These are phyloP conservation scores for Musca vetustissima DNA, from an alignment of 1,140 invertebrate genomes.

Conservation along the genomic window DNA sequence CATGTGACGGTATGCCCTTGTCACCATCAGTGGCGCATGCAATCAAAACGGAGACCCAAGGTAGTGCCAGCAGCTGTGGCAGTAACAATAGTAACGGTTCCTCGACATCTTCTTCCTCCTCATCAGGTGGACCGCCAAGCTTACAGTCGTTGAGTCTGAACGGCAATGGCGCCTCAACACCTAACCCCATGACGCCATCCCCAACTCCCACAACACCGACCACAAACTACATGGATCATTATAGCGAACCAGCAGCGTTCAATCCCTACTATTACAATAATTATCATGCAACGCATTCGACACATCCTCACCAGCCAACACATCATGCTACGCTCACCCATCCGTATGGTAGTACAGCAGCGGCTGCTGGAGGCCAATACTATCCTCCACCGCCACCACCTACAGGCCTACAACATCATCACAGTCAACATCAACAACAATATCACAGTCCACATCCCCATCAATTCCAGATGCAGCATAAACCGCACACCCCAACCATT, in stretches of 20 bases:
- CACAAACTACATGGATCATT: conserved; percentile 40
- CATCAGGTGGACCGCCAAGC: conserved; percentile 38
- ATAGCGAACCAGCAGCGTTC: conserved; percentile 41
- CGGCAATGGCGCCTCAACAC: conserved; percentile 28
- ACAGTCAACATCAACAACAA: conserved; percentile 23
- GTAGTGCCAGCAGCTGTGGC: conserved; percentile 7
- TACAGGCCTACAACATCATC: conserved; percentile 26
- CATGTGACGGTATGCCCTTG: conserved; percentile 41
- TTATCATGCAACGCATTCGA: conserved; percentile 29
- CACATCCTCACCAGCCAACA: conserved; percentile 30
- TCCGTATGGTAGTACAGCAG: conserved; percentile 13
- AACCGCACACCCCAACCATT: background rate
- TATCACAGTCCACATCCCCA: conserved; percentile 28
- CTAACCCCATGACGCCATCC: conserved; percentile 44
- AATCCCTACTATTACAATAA: conserved; percentile 45
- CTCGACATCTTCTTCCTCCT: conserved; percentile 25
- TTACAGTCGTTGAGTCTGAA: conserved; percentile 38
- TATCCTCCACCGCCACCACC: conserved; percentile 27
- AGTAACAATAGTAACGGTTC: background rate
- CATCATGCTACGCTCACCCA: conserved; percentile 27
- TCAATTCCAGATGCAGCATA: conserved; percentile 28
- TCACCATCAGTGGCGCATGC: conserved; percentile 33
- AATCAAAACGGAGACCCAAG: conserved; percentile 25
- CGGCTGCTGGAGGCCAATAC: conserved; percentile 32
- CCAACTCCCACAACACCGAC: conserved; percentile 37